Percentiles rank a stretch among this genome's conserved stretches.
Evolutionary conservation across 2,797 vertebrate genomes (phyloP).

Genomic region (Percopsis omiscomaycus): DNA sequence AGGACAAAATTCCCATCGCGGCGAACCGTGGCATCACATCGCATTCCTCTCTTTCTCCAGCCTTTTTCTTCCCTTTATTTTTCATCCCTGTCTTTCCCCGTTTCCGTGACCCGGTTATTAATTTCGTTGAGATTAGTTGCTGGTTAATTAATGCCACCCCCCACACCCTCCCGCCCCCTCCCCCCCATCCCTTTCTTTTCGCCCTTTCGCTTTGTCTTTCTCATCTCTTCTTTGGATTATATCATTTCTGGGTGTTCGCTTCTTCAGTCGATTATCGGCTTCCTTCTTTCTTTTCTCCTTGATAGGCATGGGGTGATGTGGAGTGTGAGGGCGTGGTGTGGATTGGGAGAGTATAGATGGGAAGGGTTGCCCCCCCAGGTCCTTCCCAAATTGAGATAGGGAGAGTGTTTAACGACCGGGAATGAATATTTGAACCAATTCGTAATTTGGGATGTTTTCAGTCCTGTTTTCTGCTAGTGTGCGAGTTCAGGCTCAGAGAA

Average conservation of each 20-base stretch:
- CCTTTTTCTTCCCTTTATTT: constrained; percentile 32
- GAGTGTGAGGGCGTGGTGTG: constrained; percentile 17
- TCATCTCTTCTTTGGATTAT: constrained; percentile 41
- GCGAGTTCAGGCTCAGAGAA: background rate
- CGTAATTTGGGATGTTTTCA: constrained; percentile 15
- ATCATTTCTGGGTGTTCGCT: constrained; percentile 42
- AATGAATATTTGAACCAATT: constrained; percentile 26
- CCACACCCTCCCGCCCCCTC: constrained; percentile 10
- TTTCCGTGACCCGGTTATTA: constrained; percentile 66
- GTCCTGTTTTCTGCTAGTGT: background rate
- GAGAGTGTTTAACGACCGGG: constrained; percentile 17
- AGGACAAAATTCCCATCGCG: constrained; percentile 75
- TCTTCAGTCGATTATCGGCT: constrained; percentile 46
- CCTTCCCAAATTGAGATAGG: constrained; percentile 37
- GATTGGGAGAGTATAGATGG: background rate
- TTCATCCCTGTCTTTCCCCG: constrained; percentile 57
- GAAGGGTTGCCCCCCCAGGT: constrained; percentile 22
- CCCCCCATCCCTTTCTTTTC: constrained; percentile 22
- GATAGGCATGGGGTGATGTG: constrained; percentile 61
- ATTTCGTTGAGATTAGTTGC: constrained; percentile 68
- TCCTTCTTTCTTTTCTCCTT: constrained; percentile 37
- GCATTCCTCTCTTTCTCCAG: constrained; percentile 44
- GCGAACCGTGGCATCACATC: constrained; percentile 60
- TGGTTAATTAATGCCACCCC: constrained; percentile 67
- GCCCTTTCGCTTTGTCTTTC: background rate